phyloP scores from a whole-genome alignment of 2,888 invertebrate genomes.

The Lysandra bellargus region DNA sequence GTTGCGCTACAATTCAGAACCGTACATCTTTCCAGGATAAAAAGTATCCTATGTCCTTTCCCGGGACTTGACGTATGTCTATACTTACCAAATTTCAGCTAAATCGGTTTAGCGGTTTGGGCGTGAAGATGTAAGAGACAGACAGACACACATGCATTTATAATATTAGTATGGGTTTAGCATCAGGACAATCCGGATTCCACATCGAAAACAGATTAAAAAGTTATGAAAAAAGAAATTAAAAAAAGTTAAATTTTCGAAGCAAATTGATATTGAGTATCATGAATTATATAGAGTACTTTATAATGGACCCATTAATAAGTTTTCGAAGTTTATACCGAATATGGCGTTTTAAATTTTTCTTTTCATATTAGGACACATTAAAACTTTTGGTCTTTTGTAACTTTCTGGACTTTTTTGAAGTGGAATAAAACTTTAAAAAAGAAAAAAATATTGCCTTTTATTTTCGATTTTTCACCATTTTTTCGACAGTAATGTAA shows the following conservation, averaged over 20 bases:
- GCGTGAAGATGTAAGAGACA: neutral
- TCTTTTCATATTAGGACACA: neutral
- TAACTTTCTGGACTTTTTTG: neutral
- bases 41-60: too few species aligned
- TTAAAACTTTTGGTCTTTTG: neutral
- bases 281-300: constrained; percentile 44
- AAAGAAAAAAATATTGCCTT: neutral
- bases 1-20: too few species aligned
- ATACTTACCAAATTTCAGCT: too few species aligned
- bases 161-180: too few species aligned
- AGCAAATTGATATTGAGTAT: constrained; percentile 56
- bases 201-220: neutral
- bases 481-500: neutral
- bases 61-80: too few species aligned
- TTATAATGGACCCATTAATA: neutral
- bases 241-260: neutral
- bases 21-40: too few species aligned
- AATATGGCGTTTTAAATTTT: neutral
- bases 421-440: neutral
- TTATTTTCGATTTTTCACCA: neutral
- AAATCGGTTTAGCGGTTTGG: neutral
- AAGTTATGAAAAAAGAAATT: neutral
- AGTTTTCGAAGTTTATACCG: neutral
- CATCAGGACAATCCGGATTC: too few species aligned
- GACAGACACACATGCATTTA: neutral